Evolutionary conservation across 1,140 invertebrate species (phyloP).

Genomic region (Tetraneura akinire): DNA sequence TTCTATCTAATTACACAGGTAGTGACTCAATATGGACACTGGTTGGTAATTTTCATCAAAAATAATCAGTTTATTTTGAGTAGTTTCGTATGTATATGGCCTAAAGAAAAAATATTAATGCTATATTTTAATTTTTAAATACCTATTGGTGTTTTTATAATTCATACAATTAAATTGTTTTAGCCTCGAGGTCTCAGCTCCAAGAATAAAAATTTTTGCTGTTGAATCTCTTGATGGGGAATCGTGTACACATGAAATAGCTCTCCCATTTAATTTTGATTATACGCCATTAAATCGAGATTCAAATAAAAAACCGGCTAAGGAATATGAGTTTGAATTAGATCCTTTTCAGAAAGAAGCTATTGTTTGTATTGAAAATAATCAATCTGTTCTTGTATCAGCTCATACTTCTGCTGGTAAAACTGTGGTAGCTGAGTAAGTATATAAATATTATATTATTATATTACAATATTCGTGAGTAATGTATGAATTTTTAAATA

Average conservation of each 20-base stretch:
- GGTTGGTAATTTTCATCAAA: too few relatives aligned
- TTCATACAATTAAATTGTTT: slow-evolving; percentile 7
- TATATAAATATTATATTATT: slow-evolving; percentile 58
- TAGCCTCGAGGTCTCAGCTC: slow-evolving; percentile 9
- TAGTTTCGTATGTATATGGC: too few relatives aligned
- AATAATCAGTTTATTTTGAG: too few relatives aligned
- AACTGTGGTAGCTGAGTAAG: slow-evolving; percentile 97
- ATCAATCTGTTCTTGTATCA: slow-evolving; percentile 96
- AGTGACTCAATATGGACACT: too few relatives aligned
- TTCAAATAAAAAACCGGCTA: slow-evolving; percentile 71
- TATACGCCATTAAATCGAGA: slow-evolving; percentile 73
- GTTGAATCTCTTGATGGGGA: slow-evolving; percentile 77
- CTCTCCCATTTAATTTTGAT: slow-evolving; percentile 80
- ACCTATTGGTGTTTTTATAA: too few relatives aligned
- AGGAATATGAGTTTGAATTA: slow-evolving; percentile 91
- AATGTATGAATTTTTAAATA: slow-evolving; percentile 49
- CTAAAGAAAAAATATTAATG: too few relatives aligned
- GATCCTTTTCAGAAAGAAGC: slow-evolving; percentile 99
- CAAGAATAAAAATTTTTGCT: slow-evolving; percentile 65
- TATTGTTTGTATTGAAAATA: slow-evolving; percentile 95
- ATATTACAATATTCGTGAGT: slow-evolving; percentile 14
- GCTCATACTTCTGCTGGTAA: slow-evolving; percentile 99
- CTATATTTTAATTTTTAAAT: too few relatives aligned
- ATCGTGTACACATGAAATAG: slow-evolving; percentile 91
- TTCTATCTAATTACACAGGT: too few relatives aligned